Percentiles rank a stretch among this genome's conserved stretches.
Conservation (phyloP, 2,113 vertebrate species). For the Cepphus grylle region DNA sequence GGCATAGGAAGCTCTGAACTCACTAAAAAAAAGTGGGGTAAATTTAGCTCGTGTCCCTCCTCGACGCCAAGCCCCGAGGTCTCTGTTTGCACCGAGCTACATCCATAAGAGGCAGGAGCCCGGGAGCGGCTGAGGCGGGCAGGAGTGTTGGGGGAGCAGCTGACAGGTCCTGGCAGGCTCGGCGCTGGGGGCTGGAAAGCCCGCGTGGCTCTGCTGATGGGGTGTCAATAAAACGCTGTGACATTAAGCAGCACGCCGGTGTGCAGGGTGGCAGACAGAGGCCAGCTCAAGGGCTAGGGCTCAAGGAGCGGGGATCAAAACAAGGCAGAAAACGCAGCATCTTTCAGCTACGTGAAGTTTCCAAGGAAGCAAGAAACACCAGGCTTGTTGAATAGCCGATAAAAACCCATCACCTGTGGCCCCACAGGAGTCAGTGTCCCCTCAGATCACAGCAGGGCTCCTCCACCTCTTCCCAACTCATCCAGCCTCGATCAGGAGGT, state of each 20-base stretch:
- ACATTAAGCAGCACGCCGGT: not conserved
- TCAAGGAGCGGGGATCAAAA: not conserved
- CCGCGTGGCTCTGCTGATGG: fast-evolving
- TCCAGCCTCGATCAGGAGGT: not conserved
- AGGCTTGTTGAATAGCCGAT: not conserved
- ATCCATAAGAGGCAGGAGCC: not conserved
- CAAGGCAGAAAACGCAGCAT: not conserved
- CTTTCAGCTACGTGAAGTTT: not conserved
- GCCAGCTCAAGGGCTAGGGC: not conserved
- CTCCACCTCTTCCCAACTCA: not conserved
- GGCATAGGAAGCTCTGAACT: not conserved
- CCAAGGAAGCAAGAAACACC: not conserved
- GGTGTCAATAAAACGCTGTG: not conserved
- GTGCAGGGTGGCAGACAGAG: not conserved
- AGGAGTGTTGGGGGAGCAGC: not conserved
- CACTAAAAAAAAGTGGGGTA: fast-evolving
- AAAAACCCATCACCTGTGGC: not conserved
- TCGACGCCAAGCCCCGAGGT: not conserved
- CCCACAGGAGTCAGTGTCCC: not conserved
- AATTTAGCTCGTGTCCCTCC: not conserved
- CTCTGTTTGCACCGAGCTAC: not conserved
- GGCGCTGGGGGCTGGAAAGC: not conserved
- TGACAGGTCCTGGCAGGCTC: not conserved
- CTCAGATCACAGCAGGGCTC: not conserved
- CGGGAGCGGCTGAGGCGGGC: not conserved